Evolutionary conservation across 2,797 vertebrate genomes (phyloP), one percentile per base, ranked within the genome.

Genomic region (Neomorphus geoffroyi): DNA sequence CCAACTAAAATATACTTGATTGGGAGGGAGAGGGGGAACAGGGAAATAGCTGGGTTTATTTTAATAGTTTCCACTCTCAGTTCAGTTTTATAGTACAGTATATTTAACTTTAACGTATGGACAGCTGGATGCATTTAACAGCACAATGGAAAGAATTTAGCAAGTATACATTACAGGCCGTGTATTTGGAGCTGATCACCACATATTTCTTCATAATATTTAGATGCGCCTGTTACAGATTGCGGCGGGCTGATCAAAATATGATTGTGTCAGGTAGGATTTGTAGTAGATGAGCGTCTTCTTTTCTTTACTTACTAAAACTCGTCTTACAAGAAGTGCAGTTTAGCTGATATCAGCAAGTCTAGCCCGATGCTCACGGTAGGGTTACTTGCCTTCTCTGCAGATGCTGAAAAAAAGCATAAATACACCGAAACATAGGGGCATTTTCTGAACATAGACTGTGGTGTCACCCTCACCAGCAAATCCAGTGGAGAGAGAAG

Each of bases 81-180:
- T 88, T 96, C 95, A 94, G 88, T 92, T 94, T 96, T 97, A 97
- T 96, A 93, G 91, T 95, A 93, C 70, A 95, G 96, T 96, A 97
- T 97, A 97, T 97, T 97, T 97, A 96, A 96, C 94, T 97, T 96
- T 73, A 96, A 95, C 60, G 43, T 96, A 95, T 90, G 94, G 96
- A 97, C 97, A 97, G 96, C 96, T 97, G 96, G 96, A 96, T 97
- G 95, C 95, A 96, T 97, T 97, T 97, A 97, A 83, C 92, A 95
- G 96, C 92, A 93, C 96, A 96, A 96, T 87, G 93, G 95, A 97
- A 97, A 97, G 93, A 97, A 96, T 97, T 97, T 65, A 89, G 92
- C 81, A 87, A 95, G 94, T 81, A 67, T 97, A 95, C 92, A 96
- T 97, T 97, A 96, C 96, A 97, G 89, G 80, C 69, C 17, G 3